These are phyloP conservation scores for Thrips palmi DNA, from an alignment of 1,140 invertebrate genomes.

Conservation along the genomic window DNA sequence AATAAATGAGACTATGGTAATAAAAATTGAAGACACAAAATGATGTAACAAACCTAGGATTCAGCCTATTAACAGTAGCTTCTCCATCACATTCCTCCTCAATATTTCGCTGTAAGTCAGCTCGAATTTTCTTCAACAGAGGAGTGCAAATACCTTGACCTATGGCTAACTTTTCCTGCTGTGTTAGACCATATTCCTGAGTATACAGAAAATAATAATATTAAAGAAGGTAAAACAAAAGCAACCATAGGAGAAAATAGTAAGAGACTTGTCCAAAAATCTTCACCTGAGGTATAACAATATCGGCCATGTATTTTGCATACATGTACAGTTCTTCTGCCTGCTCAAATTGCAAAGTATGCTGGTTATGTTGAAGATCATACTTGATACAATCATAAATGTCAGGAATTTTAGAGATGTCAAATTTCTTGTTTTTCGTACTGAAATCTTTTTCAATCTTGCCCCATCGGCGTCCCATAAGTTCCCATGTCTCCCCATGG, in stretches of 20 bases:
- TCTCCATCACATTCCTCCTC: conserved; percentile 58
- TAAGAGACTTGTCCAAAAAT: conserved; percentile 4
- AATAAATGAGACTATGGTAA: background rate
- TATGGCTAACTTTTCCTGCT: conserved; percentile 90
- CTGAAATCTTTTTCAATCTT: conserved; percentile 99
- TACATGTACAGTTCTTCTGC: conserved; percentile 90
- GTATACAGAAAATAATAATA: conserved; percentile 14
- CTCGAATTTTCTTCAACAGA: conserved; percentile 85
- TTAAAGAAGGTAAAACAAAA: conserved; percentile 7
- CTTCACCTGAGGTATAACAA: conserved; percentile 89
- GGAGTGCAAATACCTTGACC: conserved; percentile 96
- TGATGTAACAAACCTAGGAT: conserved; percentile 53
- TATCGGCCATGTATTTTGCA: conserved; percentile 90
- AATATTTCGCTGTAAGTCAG: conserved; percentile 86
- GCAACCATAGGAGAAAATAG: background rate
- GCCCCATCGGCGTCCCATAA: conserved; percentile 93
- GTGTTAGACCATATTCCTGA: conserved; percentile 91
- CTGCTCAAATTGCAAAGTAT: conserved; percentile 82
- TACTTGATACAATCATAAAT: conserved; percentile 99
- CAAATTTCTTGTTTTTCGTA: conserved; percentile 79
- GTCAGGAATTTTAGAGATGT: conserved; percentile 98
- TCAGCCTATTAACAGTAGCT: conserved; percentile 85
- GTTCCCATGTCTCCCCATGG: conserved; percentile 96
- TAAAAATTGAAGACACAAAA: background rate
- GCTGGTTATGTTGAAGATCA: conserved; percentile 95